Evolutionary conservation across 2,888 invertebrate genomes (phyloP).

Genomic region (Clostera curtula): DNA sequence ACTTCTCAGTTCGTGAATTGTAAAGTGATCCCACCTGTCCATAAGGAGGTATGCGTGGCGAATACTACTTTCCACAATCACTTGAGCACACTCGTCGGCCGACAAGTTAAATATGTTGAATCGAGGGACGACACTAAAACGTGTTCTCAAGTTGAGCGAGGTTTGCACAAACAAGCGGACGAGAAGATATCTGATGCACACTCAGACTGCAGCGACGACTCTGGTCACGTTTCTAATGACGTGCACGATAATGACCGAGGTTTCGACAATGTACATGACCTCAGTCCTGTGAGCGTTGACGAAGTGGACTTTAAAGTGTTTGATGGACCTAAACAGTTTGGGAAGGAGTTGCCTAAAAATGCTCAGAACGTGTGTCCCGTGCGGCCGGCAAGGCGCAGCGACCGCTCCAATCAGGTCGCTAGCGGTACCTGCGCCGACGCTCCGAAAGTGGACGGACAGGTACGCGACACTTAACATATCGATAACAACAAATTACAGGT

Average conservation of each 20-base stretch:
- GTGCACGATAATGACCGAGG: conserved; percentile 79
- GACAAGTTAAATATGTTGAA: conserved; percentile 62
- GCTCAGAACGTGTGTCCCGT: conserved; percentile 60
- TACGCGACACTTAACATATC: conserved; percentile 70
- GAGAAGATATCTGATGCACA: conserved; percentile 75
- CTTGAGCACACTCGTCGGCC: conserved; percentile 70
- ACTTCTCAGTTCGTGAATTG: conserved; percentile 55
- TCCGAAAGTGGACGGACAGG: conserved; percentile 73
- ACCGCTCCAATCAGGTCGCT: conserved; percentile 69
- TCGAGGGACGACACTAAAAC: conserved; percentile 57
- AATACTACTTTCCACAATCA: conserved; percentile 67
- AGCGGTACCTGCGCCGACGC: conserved; percentile 68
- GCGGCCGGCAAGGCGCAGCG: conserved; percentile 61
- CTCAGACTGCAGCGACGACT: conserved; percentile 86
- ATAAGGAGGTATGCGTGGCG: conserved; percentile 65
- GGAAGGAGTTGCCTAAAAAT: conserved; percentile 54
- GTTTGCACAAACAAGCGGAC: conserved; percentile 53
- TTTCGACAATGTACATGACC: conserved; percentile 50
- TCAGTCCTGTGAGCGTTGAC: conserved; percentile 43
- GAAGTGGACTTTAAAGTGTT: conserved; percentile 60
- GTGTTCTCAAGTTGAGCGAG: conserved; percentile 49
- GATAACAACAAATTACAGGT: conserved; percentile 64
- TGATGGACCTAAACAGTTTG: conserved; percentile 53
- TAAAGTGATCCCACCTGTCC: conserved; percentile 64
- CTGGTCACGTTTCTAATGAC: conserved; percentile 87